phyloP scores from a whole-genome alignment of 2,888 invertebrate genomes.

The Ophonus ardosiacus region DNA sequence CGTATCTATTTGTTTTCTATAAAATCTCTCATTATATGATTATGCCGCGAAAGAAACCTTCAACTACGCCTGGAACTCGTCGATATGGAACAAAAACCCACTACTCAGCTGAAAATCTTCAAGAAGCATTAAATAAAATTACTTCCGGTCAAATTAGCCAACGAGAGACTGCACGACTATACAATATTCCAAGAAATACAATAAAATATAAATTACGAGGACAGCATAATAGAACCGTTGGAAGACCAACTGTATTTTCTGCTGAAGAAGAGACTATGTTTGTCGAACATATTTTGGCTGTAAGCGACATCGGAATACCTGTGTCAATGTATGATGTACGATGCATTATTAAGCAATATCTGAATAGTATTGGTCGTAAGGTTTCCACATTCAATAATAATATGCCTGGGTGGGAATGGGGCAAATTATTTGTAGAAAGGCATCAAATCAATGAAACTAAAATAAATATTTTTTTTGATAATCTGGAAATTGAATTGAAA shows the following conservation, averaged over 20 bases:
- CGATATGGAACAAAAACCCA: not conserved
- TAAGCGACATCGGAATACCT: too few species aligned
- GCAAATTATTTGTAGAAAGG: not conserved
- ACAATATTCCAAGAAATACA: too few species aligned
- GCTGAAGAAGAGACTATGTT: too few species aligned
- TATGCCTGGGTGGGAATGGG: slow-evolving; percentile 30
- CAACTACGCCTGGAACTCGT: not conserved
- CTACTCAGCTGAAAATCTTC: not conserved
- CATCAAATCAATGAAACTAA: too few species aligned
- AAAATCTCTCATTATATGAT: not conserved
- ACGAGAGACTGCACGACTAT: too few species aligned
- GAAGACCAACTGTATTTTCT: too few species aligned
- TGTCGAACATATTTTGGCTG: too few species aligned
- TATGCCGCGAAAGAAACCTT: not conserved
- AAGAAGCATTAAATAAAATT: too few species aligned
- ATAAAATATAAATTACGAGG: too few species aligned
- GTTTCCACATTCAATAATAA: not conserved
- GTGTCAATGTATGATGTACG: slow-evolving; percentile 9
- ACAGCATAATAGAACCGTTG: too few species aligned
- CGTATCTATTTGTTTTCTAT: too few species aligned
- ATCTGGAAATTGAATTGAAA: not conserved
- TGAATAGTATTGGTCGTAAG: not conserved
- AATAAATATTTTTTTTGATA: not conserved
- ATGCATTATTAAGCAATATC: not conserved
- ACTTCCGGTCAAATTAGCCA: too few species aligned